These are phyloP conservation scores for Typhlomys cinereus DNA, from an alignment of 2,113 vertebrate species.

Conservation along the genomic window DNA sequence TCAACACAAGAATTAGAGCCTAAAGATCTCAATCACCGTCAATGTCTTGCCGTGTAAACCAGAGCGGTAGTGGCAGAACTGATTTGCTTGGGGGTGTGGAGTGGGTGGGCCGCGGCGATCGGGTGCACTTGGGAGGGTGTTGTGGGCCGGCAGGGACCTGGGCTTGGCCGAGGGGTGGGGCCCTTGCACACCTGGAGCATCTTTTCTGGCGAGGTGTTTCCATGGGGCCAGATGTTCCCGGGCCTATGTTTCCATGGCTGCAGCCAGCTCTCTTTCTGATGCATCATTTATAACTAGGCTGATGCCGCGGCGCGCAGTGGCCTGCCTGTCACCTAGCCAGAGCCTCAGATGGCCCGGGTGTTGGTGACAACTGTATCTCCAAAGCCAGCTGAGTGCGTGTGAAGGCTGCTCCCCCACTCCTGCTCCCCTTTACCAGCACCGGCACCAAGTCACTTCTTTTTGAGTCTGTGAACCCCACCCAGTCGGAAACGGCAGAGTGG, in stretches of 20 bases:
- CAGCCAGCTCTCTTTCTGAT: background rate
- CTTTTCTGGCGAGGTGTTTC: background rate
- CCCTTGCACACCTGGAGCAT: background rate
- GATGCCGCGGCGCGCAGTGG: background rate
- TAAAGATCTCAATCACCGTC: fast-evolving
- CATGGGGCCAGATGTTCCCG: background rate
- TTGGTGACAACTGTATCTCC: no score
- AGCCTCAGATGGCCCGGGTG: slow-evolving; percentile 9
- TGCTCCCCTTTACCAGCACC: fast-evolving
- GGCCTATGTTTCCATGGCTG: fast-evolving
- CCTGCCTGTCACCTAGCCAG: background rate
- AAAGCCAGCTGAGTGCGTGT: background rate
- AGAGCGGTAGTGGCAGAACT: fast-evolving
- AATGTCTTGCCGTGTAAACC: background rate
- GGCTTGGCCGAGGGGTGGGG: background rate
- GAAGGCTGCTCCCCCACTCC: fast-evolving
- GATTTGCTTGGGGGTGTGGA: background rate
- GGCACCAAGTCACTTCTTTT: fast-evolving
- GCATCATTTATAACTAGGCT: background rate
- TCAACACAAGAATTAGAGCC: background rate
- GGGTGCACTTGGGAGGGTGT: background rate
- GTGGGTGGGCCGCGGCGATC: fast-evolving
- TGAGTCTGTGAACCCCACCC: background rate
- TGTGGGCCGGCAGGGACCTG: fast-evolving
- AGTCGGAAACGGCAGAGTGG: fast-evolving